Evolutionary conservation across 2,113 vertebrate species (phyloP), one percentile per base, ranked within the genome.

Genomic region (Phylloscopus trochiloides): DNA sequence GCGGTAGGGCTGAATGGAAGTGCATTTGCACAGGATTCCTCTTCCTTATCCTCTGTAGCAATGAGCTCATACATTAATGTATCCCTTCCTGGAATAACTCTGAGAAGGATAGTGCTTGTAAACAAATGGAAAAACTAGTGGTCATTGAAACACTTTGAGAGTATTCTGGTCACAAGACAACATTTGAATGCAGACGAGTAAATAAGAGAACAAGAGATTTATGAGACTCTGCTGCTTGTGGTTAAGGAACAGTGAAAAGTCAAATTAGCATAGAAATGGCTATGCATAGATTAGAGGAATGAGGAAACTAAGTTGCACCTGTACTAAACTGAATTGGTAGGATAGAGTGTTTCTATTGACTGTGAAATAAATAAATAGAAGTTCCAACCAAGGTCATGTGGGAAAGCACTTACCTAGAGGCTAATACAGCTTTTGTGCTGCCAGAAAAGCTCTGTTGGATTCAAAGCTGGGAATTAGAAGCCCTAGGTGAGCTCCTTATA

Each of bases 231-330:
- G 31, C 21, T 65, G 31, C 52, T 52, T 87, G 28, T 63, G 36
- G 9, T 78, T 82, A 68, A 80, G 58, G 51, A 71, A 48, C 17
- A 70, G 19, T 36, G n/a, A 88, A 79, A 84, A 94, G 43, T 61
- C 38, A 79, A 67, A 92, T 92, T 63, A 73, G 48, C 59, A 62
- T 74, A 76, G 62, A 88, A 84, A 70, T 80, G 31, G 71, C 66
- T 77, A 57, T 12, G 4, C 58, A 45, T 32, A 62, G 26, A 25
- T 72, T n/a, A 6, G 47, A 71, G 47, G 42, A 83, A 50, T 31
- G 22, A 61, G 34, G 38, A 58, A 90, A 72, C 18, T 47, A 1
- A 66, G 63, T 22, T 92, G 29, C 22, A 58, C n/a, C 34, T 55
- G 17, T 58, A 29, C 28, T 74, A 22, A 70, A 57, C 24, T 17